Conservation (phyloP, 1,140 invertebrate species). For the Megalonaias nervosa region DNA sequence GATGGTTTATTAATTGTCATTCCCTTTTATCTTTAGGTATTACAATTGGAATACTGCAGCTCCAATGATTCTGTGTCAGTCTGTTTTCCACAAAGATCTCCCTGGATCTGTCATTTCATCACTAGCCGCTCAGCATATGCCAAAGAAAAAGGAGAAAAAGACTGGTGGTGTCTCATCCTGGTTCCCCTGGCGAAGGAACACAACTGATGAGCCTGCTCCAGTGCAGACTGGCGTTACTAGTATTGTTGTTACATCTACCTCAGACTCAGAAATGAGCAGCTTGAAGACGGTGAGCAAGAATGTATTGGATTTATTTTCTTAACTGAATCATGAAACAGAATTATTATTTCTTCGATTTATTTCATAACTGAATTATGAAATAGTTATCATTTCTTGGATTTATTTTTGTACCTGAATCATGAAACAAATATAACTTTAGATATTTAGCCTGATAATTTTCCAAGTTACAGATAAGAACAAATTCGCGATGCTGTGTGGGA, state of each 20-base stretch:
- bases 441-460: too few relatives aligned
- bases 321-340: not conserved
- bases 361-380: too few relatives aligned
- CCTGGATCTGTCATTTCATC: conserved; percentile 72
- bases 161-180: conserved; percentile 74
- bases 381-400: not conserved
- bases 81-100: conserved; percentile 87
- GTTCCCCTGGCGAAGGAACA: conserved; percentile 81
- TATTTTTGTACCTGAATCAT: too few relatives aligned
- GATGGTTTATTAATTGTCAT: too few relatives aligned
- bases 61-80: conserved; percentile 87
- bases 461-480: too few relatives aligned
- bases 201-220: conserved; percentile 5
- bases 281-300: conserved; percentile 22
- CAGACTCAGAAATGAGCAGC: conserved; percentile 19
- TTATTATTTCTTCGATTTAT: not conserved
- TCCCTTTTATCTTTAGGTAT: conserved; percentile 57
- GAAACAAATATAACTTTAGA: too few relatives aligned
- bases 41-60: conserved; percentile 91
- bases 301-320: not conserved
- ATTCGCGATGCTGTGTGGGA: too few relatives aligned
- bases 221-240: conserved; percentile 3
- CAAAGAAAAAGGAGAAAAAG: conserved; percentile 72
- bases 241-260: conserved; percentile 13
- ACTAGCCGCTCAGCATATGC: conserved; percentile 72